Evolutionary conservation across 1,140 invertebrate genomes (phyloP).

Genomic region (Tribolium madens): DNA sequence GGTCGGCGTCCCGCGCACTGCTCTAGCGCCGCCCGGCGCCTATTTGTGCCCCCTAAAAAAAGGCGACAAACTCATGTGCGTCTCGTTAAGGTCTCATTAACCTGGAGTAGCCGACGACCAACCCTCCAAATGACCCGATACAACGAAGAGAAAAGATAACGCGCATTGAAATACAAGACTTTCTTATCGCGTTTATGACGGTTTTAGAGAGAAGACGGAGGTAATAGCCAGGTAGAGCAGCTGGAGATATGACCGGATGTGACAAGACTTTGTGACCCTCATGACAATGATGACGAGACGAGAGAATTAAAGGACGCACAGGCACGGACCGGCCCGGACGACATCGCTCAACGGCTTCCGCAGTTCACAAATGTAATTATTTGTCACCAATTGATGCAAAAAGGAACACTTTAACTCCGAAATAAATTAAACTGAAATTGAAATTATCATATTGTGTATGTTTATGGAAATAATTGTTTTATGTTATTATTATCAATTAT

Average conservation of each 20-base stretch:
- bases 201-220: constrained; percentile 33
- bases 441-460: too few species aligned
- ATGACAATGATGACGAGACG: constrained; percentile 31
- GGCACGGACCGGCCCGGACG: constrained; percentile 4
- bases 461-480: too few species aligned
- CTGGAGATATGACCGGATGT: constrained; percentile 40
- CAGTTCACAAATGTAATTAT: too few species aligned
- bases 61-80: constrained; percentile 49
- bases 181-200: not conserved
- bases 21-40: constrained; percentile 47
- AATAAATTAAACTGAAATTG: too few species aligned
- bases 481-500: too few species aligned
- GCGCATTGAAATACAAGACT: not conserved
- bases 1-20: constrained; percentile 47
- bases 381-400: too few species aligned
- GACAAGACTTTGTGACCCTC: constrained; percentile 30
- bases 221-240: constrained; percentile 1
- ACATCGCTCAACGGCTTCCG: not conserved
- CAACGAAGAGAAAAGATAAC: not conserved
- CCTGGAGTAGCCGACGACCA: constrained; percentile 31
- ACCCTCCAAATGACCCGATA: not conserved
- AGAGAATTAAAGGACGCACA: not conserved
- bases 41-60: constrained; percentile 47
- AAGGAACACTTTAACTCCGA: too few species aligned
- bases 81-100: constrained; percentile 52